phyloP scores from a whole-genome alignment of 2,113 vertebrate genomes.

The Bubo blakistoni region DNA sequence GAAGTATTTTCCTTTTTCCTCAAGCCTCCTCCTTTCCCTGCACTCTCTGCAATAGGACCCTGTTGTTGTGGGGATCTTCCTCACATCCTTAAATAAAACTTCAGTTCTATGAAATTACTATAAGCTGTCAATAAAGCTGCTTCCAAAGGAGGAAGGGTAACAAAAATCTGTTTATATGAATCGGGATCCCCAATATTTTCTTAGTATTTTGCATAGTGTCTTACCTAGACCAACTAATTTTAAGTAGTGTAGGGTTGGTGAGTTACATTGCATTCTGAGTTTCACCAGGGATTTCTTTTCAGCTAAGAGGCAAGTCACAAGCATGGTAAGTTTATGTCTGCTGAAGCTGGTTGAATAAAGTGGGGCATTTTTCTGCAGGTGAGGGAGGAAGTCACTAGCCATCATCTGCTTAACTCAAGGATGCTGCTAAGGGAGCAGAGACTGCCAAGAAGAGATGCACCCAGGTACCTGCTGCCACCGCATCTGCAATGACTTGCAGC shows the following conservation, averaged over 20 bases:
- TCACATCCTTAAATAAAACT: background rate
- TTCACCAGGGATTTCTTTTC: background rate
- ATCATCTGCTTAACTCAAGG: background rate
- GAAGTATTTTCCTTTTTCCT: background rate
- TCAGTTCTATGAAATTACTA: background rate
- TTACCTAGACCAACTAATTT: background rate
- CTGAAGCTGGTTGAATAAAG: background rate
- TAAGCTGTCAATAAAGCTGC: background rate
- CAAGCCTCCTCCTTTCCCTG: background rate
- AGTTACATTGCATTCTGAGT: background rate
- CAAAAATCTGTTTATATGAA: background rate
- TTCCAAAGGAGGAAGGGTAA: background rate
- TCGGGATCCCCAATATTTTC: background rate
- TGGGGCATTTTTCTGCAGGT: background rate
- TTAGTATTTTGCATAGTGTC: background rate
- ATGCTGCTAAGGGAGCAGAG: background rate
- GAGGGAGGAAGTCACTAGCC: background rate
- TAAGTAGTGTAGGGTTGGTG: background rate
- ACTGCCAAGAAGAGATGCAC: background rate
- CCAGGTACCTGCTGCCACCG: rapidly evolving
- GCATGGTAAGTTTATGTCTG: background rate
- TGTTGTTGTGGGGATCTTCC: background rate
- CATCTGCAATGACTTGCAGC: background rate
- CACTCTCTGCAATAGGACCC: background rate
- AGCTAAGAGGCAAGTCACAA: background rate